Evolutionary conservation across 2,888 invertebrate species (phyloP).

Genomic region (Tachina fera): DNA sequence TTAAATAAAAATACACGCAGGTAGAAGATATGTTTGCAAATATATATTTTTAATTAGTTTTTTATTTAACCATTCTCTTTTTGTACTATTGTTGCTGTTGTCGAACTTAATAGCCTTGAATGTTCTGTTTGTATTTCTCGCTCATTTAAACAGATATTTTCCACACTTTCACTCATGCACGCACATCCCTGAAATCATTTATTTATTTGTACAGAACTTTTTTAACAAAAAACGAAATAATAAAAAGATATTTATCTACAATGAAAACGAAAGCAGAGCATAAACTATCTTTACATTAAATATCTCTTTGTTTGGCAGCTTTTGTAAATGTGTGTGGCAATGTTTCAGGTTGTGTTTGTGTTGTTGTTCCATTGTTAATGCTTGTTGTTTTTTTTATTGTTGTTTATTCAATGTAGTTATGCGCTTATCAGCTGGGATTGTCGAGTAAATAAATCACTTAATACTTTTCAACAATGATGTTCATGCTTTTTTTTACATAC

Average conservation of each 20-base stretch:
- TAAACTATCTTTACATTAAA: constrained; percentile 15
- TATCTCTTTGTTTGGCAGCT: neutral
- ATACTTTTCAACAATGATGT: constrained; percentile 49
- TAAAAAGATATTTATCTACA: neutral
- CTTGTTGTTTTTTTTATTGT: constrained; percentile 3
- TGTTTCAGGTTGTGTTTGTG: neutral
- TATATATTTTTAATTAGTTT: constrained; percentile 49
- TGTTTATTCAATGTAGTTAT: constrained; percentile 42
- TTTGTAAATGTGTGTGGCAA: neutral
- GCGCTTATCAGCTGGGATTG: constrained; percentile 58
- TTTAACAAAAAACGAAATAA: neutral
- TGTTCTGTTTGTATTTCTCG: neutral
- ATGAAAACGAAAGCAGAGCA: neutral
- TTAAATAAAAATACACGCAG: no score
- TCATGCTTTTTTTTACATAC: neutral
- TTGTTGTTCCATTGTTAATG: constrained; percentile 4
- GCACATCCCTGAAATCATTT: neutral
- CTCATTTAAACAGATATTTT: constrained; percentile 28
- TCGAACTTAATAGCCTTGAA: constrained; percentile 24
- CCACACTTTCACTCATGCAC: neutral
- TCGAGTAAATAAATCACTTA: constrained; percentile 66
- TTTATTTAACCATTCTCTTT: constrained; percentile 16
- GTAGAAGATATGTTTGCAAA: neutral
- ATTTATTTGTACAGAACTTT: neutral
- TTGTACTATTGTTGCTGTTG: no score